Conservation (phyloP, 1,140 invertebrate genomes). For the Tenebrio molitor region DNA sequence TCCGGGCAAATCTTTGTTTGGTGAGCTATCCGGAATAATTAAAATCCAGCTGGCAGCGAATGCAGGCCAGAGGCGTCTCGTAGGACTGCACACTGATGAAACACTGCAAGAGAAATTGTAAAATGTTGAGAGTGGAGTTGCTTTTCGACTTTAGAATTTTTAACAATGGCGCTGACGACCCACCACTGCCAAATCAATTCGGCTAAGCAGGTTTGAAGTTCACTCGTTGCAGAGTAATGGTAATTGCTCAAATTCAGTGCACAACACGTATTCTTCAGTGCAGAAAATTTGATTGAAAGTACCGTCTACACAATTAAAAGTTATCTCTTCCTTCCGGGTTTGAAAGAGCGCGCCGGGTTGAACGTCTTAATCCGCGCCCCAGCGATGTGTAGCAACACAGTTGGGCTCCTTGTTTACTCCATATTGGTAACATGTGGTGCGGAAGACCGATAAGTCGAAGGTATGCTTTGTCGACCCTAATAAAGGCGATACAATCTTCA, state of each 20-base stretch:
- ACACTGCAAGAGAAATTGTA: too few species aligned
- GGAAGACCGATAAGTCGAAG: slow-evolving; percentile 32
- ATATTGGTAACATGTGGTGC: slow-evolving; percentile 38
- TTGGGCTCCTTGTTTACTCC: slow-evolving; percentile 22
- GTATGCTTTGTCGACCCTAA: slow-evolving; percentile 38
- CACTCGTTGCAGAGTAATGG: not conserved
- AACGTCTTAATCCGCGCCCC: not conserved
- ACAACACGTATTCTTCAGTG: not conserved
- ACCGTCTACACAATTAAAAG: not conserved
- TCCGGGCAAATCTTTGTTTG: too few species aligned
- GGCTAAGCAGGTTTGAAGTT: not conserved
- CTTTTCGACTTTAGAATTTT: too few species aligned
- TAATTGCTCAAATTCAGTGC: not conserved
- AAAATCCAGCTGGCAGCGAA: too few species aligned
- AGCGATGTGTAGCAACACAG: not conserved
- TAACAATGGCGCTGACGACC: too few species aligned
- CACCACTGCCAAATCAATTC: too few species aligned
- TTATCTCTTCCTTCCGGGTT: not conserved
- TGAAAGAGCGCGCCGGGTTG: not conserved
- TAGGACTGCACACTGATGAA: too few species aligned
- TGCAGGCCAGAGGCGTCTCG: too few species aligned
- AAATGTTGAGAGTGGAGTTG: too few species aligned
- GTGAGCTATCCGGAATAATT: too few species aligned
- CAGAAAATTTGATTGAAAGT: not conserved
- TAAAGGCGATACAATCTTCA: slow-evolving; percentile 30